A percentile compares a stretch with the other conserved stretches of the same genome.
Conservation (phyloP, 2,888 invertebrate genomes). For the Drosophila monieri region DNA sequence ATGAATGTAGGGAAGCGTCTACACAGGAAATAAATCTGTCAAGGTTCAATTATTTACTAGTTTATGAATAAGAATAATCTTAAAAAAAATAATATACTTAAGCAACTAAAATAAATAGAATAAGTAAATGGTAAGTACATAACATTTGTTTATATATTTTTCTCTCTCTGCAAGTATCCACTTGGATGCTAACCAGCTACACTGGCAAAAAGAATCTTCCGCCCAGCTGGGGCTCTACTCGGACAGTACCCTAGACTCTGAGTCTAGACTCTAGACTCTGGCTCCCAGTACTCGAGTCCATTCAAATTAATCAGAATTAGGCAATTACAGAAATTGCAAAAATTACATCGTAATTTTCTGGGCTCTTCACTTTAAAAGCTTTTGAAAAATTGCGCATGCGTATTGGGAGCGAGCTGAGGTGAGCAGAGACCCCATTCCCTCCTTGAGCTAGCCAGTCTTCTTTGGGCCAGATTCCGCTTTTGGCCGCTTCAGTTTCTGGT, state of each 20-base stretch:
- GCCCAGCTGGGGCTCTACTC: conserved; percentile 2
- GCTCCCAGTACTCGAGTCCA: conserved; percentile 58
- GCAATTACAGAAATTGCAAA: conserved; percentile 84
- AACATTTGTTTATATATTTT: neutral
- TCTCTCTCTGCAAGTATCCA: conserved; percentile 10
- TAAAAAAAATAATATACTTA: no score
- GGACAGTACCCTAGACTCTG: conserved; percentile 3
- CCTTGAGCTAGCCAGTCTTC: conserved; percentile 23
- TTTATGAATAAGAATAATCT: no score
- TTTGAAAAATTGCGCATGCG: conserved; percentile 78
- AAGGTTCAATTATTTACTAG: neutral
- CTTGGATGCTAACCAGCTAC: conserved; percentile 37
- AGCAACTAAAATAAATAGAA: no score
- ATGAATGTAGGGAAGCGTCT: conserved; percentile 18
- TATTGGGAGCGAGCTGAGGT: conserved; percentile 50
- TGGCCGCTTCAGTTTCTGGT: conserved; percentile 18
- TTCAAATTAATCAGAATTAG: conserved; percentile 83
- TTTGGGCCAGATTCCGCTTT: conserved; percentile 46
- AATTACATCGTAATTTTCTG: conserved; percentile 81
- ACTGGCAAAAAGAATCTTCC: no score
- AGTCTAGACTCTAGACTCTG: neutral
- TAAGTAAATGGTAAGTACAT: no score
- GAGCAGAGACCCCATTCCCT: neutral
- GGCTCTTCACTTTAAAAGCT: conserved; percentile 77
- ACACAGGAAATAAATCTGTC: neutral